Percentiles rank a stretch among this genome's conserved stretches.
Conservation (phyloP, 2,113 vertebrate species). For the Anas platyrhynchos region DNA sequence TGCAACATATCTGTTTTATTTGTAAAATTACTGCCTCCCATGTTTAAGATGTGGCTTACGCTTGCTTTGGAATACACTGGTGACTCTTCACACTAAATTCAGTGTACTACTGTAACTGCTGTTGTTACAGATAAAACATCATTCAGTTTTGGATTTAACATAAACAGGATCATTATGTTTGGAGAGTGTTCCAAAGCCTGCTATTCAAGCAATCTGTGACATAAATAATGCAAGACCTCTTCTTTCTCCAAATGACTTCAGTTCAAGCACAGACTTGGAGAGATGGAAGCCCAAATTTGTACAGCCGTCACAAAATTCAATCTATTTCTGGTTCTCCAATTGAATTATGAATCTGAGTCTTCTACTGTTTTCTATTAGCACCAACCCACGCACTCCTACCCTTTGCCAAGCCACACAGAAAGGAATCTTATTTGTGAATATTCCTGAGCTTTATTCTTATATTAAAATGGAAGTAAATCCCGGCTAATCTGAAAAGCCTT, state of each 20-base stretch:
- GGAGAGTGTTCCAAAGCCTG: conserved; percentile 68
- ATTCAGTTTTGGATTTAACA: conserved; percentile 69
- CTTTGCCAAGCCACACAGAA: background rate
- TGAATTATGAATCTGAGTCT: conserved; percentile 81
- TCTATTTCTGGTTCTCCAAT: conserved; percentile 80
- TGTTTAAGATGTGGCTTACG: background rate
- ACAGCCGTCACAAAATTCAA: conserved; percentile 79
- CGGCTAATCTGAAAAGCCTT: conserved; percentile 42
- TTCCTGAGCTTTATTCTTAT: background rate
- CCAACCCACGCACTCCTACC: background rate
- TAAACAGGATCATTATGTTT: conserved; percentile 75
- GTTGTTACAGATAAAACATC: conserved; percentile 63
- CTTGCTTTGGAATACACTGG: conserved; percentile 24
- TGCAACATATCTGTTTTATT: background rate
- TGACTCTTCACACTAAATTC: conserved; percentile 10
- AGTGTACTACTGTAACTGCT: background rate
- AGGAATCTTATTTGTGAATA: conserved; percentile 11
- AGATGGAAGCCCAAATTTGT: conserved; percentile 64
- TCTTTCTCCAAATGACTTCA: conserved; percentile 73
- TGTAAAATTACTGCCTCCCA: background rate
- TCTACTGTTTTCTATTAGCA: conserved; percentile 71
- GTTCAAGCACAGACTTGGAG: conserved; percentile 75
- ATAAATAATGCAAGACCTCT: conserved; percentile 89
- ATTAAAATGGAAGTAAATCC: conserved; percentile 35
- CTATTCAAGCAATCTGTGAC: conserved; percentile 82